A percentile compares a stretch with the other conserved stretches of the same genome.
phyloP scores from a whole-genome alignment of 2,113 vertebrate genomes.

The Hydrochoerus hydrochaeris region DNA sequence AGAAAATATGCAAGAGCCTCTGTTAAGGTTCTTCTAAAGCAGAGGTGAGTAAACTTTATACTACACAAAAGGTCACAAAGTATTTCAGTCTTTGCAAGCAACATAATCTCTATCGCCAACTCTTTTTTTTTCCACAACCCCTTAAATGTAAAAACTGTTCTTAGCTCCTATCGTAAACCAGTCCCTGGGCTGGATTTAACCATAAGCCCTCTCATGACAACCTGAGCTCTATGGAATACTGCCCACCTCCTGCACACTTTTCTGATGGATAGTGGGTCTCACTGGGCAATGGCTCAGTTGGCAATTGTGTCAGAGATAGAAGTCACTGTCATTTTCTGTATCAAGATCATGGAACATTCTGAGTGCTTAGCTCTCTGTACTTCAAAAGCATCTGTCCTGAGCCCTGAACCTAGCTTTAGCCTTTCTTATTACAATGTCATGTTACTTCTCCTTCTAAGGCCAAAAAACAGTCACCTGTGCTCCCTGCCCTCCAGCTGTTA shows the following conservation, averaged over 20 bases:
- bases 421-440: not conserved
- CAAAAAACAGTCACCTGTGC: not conserved
- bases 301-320: not conserved
- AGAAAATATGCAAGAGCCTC: not conserved
- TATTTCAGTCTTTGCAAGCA: not conserved
- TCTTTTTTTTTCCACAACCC: not conserved
- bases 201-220: not conserved
- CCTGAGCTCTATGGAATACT: not conserved
- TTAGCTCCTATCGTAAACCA: not conserved
- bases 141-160: not conserved
- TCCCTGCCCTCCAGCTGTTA: not conserved
- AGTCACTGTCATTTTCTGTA: not conserved
- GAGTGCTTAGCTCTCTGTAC: not conserved
- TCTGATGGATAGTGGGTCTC: not conserved
- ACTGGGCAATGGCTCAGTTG: not conserved
- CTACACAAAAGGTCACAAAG: not conserved
- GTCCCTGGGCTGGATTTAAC: not conserved
- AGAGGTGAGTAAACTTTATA: not conserved
- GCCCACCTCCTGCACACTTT: not conserved
- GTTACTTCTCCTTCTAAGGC: not conserved
- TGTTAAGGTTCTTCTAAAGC: not conserved
- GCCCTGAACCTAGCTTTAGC: not conserved
- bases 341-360: not conserved
- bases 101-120: not conserved
- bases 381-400: not conserved